Conservation (phyloP, 1,140 invertebrate genomes). For the Sogatella furcifera region DNA sequence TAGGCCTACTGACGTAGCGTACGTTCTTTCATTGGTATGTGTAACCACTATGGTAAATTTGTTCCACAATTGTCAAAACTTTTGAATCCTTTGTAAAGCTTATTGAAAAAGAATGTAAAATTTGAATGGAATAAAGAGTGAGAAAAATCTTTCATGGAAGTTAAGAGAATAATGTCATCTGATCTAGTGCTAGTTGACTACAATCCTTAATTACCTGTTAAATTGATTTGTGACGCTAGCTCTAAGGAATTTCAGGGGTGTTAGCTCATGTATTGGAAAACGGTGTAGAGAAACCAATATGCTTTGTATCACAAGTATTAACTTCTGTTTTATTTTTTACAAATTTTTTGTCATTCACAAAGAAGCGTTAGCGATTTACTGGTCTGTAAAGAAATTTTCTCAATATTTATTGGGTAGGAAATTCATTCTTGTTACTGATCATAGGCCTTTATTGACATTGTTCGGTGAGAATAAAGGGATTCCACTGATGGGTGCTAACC, state of each 20-base stretch:
- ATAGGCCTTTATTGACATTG: slow-evolving; percentile 32
- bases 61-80: slow-evolving; percentile 22
- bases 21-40: slow-evolving; percentile 27
- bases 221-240: slow-evolving; percentile 27
- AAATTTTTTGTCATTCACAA: too few species aligned
- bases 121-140: background rate
- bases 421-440: slow-evolving; percentile 33
- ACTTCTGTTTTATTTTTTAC: slow-evolving; percentile 31
- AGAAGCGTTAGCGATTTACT: too few species aligned
- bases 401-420: slow-evolving; percentile 32
- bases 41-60: slow-evolving; percentile 28
- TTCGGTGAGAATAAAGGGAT: slow-evolving; percentile 26
- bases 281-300: slow-evolving; percentile 28
- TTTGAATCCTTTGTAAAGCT: background rate
- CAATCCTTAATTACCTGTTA: slow-evolving; percentile 22
- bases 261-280: slow-evolving; percentile 22
- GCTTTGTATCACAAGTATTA: slow-evolving; percentile 33
- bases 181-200: slow-evolving; percentile 24
- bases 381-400: slow-evolving; percentile 37
- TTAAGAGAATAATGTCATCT: slow-evolving; percentile 14
- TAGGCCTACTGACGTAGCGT: slow-evolving; percentile 23
- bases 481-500: slow-evolving; percentile 23
- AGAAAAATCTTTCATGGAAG: background rate
- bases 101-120: background rate
- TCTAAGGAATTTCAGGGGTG: slow-evolving; percentile 19